phyloP scores from a whole-genome alignment of 1,140 invertebrate genomes.

The Trichonephila inaurata region DNA sequence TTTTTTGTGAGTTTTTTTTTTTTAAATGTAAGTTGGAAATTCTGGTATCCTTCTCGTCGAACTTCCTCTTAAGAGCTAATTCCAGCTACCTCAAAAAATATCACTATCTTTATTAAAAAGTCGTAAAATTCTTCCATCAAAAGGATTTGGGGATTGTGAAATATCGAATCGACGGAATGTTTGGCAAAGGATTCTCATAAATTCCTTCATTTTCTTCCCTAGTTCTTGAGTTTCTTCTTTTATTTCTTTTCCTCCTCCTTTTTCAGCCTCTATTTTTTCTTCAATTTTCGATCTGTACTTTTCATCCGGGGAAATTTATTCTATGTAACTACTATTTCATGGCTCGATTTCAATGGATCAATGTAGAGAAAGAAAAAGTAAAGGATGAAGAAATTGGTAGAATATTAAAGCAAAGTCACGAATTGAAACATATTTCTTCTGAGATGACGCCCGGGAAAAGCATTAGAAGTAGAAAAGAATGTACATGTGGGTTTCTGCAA shows the following conservation, averaged over 20 bases:
- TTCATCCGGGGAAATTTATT: background rate
- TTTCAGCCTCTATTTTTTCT: too few species aligned
- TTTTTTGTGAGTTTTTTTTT: too few species aligned
- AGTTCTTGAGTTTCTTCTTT: too few species aligned
- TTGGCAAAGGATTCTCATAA: background rate
- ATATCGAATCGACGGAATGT: background rate
- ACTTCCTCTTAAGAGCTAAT: too few species aligned
- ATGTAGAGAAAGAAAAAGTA: background rate
- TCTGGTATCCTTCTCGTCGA: too few species aligned
- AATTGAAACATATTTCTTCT: background rate
- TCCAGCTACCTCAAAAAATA: too few species aligned
- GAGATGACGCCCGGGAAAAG: background rate
- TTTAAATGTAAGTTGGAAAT: too few species aligned
- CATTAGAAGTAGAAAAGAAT: too few species aligned
- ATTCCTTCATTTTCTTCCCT: background rate
- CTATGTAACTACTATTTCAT: constrained; percentile 5
- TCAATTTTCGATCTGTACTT: background rate
- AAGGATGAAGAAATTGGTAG: background rate
- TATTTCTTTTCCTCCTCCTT: too few species aligned
- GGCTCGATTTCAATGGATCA: background rate
- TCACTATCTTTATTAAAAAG: background rate
- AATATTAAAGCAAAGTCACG: constrained; percentile 17
- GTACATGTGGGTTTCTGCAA: too few species aligned
- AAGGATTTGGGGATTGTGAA: background rate
- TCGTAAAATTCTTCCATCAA: background rate